Percentiles rank a stretch among this genome's conserved stretches.
These are phyloP conservation scores for Xyliphius kryptos DNA, from an alignment of 2,113 vertebrate species.

Conservation along the genomic window DNA sequence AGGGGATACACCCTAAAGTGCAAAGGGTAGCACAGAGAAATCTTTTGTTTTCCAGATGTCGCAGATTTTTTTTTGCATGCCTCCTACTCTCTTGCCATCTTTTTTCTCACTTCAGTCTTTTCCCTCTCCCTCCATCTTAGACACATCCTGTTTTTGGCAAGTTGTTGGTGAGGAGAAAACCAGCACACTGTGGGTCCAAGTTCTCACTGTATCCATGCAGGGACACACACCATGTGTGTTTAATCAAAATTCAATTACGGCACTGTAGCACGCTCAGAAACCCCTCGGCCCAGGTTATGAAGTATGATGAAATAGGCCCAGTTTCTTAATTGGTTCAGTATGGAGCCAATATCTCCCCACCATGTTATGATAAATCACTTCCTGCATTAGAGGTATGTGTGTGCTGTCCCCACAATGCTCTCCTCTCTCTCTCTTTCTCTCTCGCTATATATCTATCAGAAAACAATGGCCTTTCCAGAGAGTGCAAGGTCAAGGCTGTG, in stretches of 20 bases:
- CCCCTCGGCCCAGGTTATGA: constrained; percentile 79
- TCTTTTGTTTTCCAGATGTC: constrained; percentile 78
- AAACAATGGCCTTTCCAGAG: too few relatives aligned
- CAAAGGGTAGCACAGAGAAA: constrained; percentile 52
- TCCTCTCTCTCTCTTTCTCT: constrained; percentile 5
- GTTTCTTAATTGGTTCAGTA: constrained; percentile 86
- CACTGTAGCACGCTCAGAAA: constrained; percentile 77
- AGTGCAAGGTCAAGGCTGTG: too few relatives aligned
- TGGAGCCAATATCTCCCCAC: constrained; percentile 79
- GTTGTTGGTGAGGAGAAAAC: constrained; percentile 71
- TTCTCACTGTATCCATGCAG: constrained; percentile 60
- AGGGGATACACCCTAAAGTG: constrained; percentile 24
- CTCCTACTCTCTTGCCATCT: constrained; percentile 55
- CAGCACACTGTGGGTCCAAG: constrained; percentile 56
- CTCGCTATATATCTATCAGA: constrained; percentile 60
- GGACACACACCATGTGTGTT: constrained; percentile 88
- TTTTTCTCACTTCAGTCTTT: constrained; percentile 56
- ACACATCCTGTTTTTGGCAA: constrained; percentile 87
- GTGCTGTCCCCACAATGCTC: constrained; percentile 64
- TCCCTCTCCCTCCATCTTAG: constrained; percentile 58
- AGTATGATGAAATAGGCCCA: constrained; percentile 80
- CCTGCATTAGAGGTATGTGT: constrained; percentile 80
- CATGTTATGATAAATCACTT: constrained; percentile 88
- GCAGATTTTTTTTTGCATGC: constrained; percentile 57
- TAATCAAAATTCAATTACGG: constrained; percentile 92